Conservation (phyloP, 1,140 invertebrate species). For the Daktulosphaira vitifoliae region DNA sequence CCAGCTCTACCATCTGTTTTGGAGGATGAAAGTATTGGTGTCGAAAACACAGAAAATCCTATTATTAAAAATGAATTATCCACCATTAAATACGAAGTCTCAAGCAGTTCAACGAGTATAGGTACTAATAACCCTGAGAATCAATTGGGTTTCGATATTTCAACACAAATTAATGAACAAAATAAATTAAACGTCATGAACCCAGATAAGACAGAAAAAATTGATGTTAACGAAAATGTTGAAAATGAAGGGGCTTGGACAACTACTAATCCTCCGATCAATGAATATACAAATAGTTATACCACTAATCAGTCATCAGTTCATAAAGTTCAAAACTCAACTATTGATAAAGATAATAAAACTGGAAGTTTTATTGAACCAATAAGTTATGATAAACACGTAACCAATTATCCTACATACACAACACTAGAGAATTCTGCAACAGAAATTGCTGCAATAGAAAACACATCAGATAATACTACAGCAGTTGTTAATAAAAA, state of each 20-base stretch:
- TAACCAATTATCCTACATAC: neutral
- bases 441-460: neutral
- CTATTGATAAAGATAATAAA: conserved; percentile 7
- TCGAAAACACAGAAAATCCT: conserved; percentile 35
- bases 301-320: conserved; percentile 32
- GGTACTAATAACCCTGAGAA: neutral
- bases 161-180: neutral
- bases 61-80: conserved; percentile 36
- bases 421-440: neutral
- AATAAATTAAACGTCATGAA: no score
- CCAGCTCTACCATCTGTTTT: neutral
- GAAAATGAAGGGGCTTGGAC: neutral
- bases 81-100: conserved; percentile 29
- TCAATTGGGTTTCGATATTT: neutral
- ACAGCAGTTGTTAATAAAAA: neutral
- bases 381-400: neutral
- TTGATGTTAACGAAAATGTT: no score
- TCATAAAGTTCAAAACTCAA: conserved; percentile 33
- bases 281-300: conserved; percentile 26
- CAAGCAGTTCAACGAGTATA: neutral
- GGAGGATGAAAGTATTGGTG: neutral
- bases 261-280: conserved; percentile 3
- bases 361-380: conserved; percentile 19
- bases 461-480: neutral
- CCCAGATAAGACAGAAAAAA: no score